Conservation (phyloP, 2,888 invertebrate genomes). For the Chalcis sispes region DNA sequence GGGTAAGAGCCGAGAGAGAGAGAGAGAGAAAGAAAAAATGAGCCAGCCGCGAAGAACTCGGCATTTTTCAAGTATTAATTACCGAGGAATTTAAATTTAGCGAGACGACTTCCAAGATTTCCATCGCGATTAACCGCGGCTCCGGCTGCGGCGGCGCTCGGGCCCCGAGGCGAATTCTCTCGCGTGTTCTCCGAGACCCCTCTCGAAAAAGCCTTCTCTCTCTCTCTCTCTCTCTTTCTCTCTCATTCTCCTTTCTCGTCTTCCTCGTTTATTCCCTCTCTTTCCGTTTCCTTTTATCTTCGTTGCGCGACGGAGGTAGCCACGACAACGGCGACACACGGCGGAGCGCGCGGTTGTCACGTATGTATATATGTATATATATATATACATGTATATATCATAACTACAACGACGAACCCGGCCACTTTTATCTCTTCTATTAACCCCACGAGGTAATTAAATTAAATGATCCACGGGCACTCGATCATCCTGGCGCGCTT, state of each 20-base stretch:
- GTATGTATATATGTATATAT: too few species aligned
- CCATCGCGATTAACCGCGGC: slow-evolving; percentile 54
- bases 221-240: not conserved
- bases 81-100: slow-evolving; percentile 55
- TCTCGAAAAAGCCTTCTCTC: slow-evolving; percentile 1
- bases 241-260: not conserved
- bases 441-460: slow-evolving; percentile 74
- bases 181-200: slow-evolving; percentile 54
- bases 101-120: slow-evolving; percentile 55
- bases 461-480: slow-evolving; percentile 74
- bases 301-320: too few species aligned
- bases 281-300: too few species aligned
- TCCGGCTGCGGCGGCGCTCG: slow-evolving; percentile 3
- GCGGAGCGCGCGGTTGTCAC: not conserved
- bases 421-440: slow-evolving; percentile 73
- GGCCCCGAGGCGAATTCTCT: slow-evolving; percentile 49
- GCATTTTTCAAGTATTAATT: slow-evolving; percentile 53
- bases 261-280: too few species aligned
- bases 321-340: not conserved
- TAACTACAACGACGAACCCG: slow-evolving; percentile 2
- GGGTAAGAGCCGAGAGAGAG: not conserved
- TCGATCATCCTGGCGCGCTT: slow-evolving; percentile 70
- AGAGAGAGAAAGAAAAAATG: slow-evolving; percentile 18
- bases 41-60: slow-evolving; percentile 13
- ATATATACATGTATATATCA: slow-evolving; percentile 1